These are phyloP conservation scores for Orycteropus afer DNA, from an alignment of 2,113 vertebrate genomes.

Conservation along the genomic window DNA sequence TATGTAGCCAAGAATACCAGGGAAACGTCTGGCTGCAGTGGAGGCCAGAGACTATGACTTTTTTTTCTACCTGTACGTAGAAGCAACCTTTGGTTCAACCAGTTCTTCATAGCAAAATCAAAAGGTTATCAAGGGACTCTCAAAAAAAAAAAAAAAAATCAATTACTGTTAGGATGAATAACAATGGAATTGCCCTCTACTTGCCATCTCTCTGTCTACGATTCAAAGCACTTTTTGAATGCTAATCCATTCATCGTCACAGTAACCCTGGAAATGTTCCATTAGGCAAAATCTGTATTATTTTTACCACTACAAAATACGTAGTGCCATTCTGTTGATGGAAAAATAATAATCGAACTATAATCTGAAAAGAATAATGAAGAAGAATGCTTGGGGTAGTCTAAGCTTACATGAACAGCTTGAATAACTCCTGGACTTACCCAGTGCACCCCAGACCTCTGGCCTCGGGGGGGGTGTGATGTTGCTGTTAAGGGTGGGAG, in stretches of 20 bases:
- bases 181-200: not conserved
- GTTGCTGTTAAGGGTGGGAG: not conserved
- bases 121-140: not conserved
- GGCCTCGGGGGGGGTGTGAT: rapidly evolving
- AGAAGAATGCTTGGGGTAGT: not conserved
- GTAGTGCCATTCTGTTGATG: not conserved
- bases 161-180: not conserved
- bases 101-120: not conserved
- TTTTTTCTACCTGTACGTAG: not conserved
- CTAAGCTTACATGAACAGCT: not conserved
- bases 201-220: not conserved
- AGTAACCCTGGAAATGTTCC: not conserved
- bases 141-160: no score
- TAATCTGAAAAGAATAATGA: not conserved
- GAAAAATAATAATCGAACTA: not conserved
- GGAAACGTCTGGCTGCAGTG: not conserved
- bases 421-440: not conserved
- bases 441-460: not conserved
- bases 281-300: not conserved
- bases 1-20: not conserved
- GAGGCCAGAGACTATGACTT: not conserved
- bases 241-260: not conserved
- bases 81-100: not conserved
- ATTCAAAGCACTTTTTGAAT: not conserved
- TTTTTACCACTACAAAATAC: not conserved